A percentile compares a stretch with the other conserved stretches of the same genome.
phyloP scores from a whole-genome alignment of 1,140 invertebrate species.

The Cydia splendana region DNA sequence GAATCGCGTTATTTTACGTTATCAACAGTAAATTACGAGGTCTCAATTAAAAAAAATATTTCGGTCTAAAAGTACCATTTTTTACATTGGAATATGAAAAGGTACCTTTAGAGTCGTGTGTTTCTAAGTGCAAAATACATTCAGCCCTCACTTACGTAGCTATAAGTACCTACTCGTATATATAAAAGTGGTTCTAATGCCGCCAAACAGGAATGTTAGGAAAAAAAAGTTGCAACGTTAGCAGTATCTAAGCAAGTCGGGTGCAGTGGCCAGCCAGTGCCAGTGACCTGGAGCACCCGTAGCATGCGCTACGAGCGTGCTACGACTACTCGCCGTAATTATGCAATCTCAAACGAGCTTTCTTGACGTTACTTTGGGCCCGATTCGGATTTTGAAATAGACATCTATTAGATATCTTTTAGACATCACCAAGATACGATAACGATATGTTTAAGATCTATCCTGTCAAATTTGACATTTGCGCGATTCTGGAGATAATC shows the following conservation, averaged over 20 bases:
- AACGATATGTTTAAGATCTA: too few species aligned
- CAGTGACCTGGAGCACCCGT: conserved; percentile 67
- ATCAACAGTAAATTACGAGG: too few species aligned
- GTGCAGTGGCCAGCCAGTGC: conserved; percentile 72
- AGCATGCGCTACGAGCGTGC: conserved; percentile 61
- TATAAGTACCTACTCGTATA: conserved; percentile 46
- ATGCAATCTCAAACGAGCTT: conserved; percentile 19
- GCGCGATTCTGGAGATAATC: too few species aligned
- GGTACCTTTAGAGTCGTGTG: background rate
- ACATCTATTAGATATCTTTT: too few species aligned
- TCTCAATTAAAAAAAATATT: too few species aligned
- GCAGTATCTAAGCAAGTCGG: conserved; percentile 74
- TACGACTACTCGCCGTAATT: conserved; percentile 47
- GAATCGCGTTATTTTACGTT: too few species aligned
- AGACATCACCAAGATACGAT: too few species aligned
- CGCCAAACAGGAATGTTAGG: conserved; percentile 65
- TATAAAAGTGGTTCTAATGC: conserved; percentile 65
- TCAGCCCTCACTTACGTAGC: background rate
- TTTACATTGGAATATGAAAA: too few species aligned
- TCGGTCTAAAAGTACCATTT: too few species aligned
- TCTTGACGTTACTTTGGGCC: background rate
- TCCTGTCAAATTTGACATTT: too few species aligned
- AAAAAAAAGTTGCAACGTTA: conserved; percentile 75
- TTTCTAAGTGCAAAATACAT: background rate
- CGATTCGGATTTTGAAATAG: too few species aligned